These are phyloP conservation scores for Pocillopora damicornis DNA, from an alignment of 64 coral and sea anemone genomes.

Conservation along the genomic window DNA sequence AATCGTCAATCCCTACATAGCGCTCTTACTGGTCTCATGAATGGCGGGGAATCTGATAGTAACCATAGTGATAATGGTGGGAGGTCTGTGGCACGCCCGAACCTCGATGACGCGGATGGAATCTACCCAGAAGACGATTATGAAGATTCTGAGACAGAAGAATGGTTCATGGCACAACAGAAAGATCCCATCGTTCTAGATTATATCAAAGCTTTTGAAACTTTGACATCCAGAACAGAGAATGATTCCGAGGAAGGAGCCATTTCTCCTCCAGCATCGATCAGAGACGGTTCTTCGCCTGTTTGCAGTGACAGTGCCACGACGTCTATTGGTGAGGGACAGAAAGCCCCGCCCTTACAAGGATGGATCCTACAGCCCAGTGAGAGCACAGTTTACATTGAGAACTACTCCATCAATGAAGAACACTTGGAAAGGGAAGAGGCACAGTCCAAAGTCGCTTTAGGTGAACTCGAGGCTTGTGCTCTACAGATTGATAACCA, in stretches of 20 bases:
- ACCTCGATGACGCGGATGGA: neutral
- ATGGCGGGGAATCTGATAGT: neutral
- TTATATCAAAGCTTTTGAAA: slow-evolving; percentile 89
- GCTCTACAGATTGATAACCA: slow-evolving; percentile 48
- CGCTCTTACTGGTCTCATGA: neutral
- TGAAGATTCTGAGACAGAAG: slow-evolving; percentile 64
- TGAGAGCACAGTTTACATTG: slow-evolving; percentile 58
- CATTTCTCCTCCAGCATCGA: neutral
- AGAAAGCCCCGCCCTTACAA: neutral
- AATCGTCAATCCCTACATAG: neutral
- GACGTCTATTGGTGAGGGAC: neutral
- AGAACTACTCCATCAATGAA: slow-evolving; percentile 60
- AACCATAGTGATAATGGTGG: neutral
- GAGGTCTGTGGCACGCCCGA: neutral
- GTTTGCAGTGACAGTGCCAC: neutral
- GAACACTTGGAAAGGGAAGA: slow-evolving; percentile 53
- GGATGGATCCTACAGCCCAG: slow-evolving; percentile 75
- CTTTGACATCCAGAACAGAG: slow-evolving; percentile 25
- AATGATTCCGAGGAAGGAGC: neutral
- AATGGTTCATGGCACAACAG: slow-evolving; percentile 70
- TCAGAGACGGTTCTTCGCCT: neutral
- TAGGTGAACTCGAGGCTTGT: slow-evolving; percentile 71
- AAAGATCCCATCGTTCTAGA: slow-evolving; percentile 90
- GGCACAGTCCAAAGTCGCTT: slow-evolving; percentile 12
- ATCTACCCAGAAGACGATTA: slow-evolving; percentile 38